Evolutionary conservation across 2,888 invertebrate genomes (phyloP).

Genomic region (Mythimna impura): DNA sequence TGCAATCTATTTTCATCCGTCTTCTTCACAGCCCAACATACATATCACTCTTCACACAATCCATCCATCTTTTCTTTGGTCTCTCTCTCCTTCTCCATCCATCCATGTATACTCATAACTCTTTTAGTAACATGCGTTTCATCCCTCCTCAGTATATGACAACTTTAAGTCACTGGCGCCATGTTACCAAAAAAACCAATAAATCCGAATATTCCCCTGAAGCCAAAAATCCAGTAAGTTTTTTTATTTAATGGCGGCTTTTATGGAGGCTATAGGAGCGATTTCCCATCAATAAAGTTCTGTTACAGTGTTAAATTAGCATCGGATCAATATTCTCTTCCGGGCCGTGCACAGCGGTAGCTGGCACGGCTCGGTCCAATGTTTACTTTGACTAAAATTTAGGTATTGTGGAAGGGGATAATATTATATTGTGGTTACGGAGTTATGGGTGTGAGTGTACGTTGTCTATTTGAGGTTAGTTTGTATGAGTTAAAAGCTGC

Average conservation of each 20-base stretch:
- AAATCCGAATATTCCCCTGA: constrained; percentile 49
- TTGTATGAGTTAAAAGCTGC: too few species aligned
- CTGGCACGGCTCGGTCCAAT: constrained; percentile 73
- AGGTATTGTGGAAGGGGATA: constrained; percentile 15
- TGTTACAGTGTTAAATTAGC: constrained; percentile 79
- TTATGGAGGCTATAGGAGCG: constrained; percentile 68
- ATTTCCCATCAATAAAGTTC: constrained; percentile 79
- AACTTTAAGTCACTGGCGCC: too few species aligned
- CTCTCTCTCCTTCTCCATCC: too few species aligned
- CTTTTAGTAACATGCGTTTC: too few species aligned
- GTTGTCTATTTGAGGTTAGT: too few species aligned
- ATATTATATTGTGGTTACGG: constrained; percentile 11
- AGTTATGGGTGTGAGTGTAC: too few species aligned
- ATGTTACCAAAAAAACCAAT: constrained; percentile 29
- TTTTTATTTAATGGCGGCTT: constrained; percentile 63
- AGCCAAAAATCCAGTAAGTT: constrained; percentile 46
- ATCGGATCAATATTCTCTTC: constrained; percentile 83
- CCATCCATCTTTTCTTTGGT: too few species aligned
- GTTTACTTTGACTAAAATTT: constrained; percentile 55
- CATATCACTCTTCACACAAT: too few species aligned
- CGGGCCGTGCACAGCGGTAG: constrained; percentile 74
- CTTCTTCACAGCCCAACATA: too few species aligned
- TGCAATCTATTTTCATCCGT: too few species aligned
- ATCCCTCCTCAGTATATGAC: too few species aligned
- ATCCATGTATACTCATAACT: too few species aligned